phyloP scores from a whole-genome alignment of 2,888 invertebrate species.

The Tenthredo livida region DNA sequence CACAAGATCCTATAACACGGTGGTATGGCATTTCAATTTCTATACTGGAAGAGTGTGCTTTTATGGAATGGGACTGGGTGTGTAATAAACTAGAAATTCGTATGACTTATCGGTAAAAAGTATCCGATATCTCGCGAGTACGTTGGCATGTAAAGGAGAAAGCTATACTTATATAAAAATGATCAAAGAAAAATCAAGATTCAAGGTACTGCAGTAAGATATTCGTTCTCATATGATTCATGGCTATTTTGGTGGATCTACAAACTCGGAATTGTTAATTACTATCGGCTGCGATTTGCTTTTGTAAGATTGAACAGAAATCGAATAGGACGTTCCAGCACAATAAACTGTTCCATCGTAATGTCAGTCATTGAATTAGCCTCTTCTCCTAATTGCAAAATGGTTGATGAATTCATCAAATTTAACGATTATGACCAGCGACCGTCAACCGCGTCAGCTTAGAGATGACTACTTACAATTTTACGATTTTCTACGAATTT shows the following conservation, averaged over 20 bases:
- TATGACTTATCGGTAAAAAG: slow-evolving; percentile 40
- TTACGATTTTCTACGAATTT: slow-evolving; percentile 44
- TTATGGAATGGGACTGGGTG: not conserved
- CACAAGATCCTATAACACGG: not conserved
- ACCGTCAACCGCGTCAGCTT: slow-evolving; percentile 9
- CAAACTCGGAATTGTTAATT: slow-evolving; percentile 24
- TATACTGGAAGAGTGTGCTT: not conserved
- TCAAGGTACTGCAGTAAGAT: not conserved
- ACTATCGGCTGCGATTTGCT: not conserved
- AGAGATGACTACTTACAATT: slow-evolving; percentile 14
- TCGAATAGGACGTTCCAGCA: not conserved
- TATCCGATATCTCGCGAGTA: slow-evolving; percentile 46
- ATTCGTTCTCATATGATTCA: slow-evolving; percentile 4
- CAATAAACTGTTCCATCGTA: slow-evolving; percentile 9
- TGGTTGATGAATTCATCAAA: slow-evolving; percentile 35
- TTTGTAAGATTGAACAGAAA: not conserved
- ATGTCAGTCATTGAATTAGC: not conserved
- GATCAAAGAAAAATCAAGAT: slow-evolving; percentile 28
- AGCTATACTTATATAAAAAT: slow-evolving; percentile 17
- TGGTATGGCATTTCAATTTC: slow-evolving; percentile 35
- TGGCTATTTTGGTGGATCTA: slow-evolving; percentile 12
- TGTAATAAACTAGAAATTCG: slow-evolving; percentile 7
- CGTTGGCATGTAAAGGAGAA: slow-evolving; percentile 21
- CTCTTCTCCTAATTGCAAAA: not conserved
- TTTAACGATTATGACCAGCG: slow-evolving; percentile 36